Conservation (phyloP, 2,113 vertebrate species). For the Etheostoma spectabile region DNA sequence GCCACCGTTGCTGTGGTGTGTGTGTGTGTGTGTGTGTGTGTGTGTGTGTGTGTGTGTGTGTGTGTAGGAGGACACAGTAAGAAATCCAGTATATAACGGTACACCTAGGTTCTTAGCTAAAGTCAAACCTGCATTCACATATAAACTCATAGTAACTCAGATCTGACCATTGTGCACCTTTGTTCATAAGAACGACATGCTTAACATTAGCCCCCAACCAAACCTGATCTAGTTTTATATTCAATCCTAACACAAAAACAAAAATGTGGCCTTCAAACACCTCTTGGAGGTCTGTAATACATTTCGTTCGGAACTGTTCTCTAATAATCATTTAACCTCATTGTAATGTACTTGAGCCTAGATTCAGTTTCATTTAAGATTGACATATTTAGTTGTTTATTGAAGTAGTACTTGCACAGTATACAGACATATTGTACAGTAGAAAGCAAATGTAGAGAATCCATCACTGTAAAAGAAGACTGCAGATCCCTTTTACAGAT, state of each 20-base stretch:
- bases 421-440: too few species aligned
- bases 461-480: too few species aligned
- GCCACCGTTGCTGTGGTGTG: conserved; percentile 66
- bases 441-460: too few species aligned
- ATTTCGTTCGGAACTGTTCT: background rate
- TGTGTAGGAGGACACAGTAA: background rate
- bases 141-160: background rate
- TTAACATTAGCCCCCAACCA: background rate
- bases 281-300: background rate
- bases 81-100: background rate
- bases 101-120: background rate
- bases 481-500: too few species aligned
- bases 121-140: background rate
- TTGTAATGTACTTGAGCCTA: too few species aligned
- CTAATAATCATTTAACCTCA: too few species aligned
- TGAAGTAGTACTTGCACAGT: too few species aligned
- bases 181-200: background rate
- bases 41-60: conserved; percentile 29
- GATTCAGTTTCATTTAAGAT: too few species aligned
- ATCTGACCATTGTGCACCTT: background rate
- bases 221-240: background rate
- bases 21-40: conserved; percentile 35
- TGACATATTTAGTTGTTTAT: too few species aligned
- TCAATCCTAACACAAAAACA: background rate
- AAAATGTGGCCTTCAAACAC: background rate